Evolutionary conservation across 1,140 invertebrate species (phyloP).

Genomic region (Nautilus pompilius): DNA sequence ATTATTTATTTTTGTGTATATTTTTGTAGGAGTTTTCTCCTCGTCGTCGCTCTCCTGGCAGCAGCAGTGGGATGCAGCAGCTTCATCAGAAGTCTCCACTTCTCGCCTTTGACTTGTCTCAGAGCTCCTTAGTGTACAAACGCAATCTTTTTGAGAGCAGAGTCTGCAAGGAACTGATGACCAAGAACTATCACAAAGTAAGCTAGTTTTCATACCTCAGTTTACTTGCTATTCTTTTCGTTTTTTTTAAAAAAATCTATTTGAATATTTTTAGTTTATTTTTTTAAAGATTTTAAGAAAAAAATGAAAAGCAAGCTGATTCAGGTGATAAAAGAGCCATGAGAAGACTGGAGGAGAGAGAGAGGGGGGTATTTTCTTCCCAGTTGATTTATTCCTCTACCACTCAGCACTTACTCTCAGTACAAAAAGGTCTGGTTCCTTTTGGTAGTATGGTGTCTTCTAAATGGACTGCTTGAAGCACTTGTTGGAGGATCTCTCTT

Average conservation of each 20-base stretch:
- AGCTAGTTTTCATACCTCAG: constrained; percentile 50
- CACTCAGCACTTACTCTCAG: too few relatives aligned
- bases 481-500: too few relatives aligned
- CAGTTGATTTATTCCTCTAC: too few relatives aligned
- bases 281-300: not conserved
- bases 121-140: constrained; percentile 28
- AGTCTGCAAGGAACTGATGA: constrained; percentile 79
- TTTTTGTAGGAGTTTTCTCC: constrained; percentile 11
- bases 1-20: too few relatives aligned
- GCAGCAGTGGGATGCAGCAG: constrained; percentile 33
- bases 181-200: constrained; percentile 80
- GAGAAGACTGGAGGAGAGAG: not conserved
- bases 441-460: too few relatives aligned
- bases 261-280: not conserved
- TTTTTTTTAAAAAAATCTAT: too few relatives aligned
- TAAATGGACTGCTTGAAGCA: too few relatives aligned
- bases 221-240: not conserved
- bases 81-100: constrained; percentile 49
- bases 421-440: too few relatives aligned
- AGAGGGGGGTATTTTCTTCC: too few relatives aligned
- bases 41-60: not conserved
- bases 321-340: not conserved
- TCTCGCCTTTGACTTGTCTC: constrained; percentile 24
- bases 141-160: constrained; percentile 70
- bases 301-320: not conserved